Conservation (phyloP, 2,797 vertebrate species). For the Muscicapa striata region DNA sequence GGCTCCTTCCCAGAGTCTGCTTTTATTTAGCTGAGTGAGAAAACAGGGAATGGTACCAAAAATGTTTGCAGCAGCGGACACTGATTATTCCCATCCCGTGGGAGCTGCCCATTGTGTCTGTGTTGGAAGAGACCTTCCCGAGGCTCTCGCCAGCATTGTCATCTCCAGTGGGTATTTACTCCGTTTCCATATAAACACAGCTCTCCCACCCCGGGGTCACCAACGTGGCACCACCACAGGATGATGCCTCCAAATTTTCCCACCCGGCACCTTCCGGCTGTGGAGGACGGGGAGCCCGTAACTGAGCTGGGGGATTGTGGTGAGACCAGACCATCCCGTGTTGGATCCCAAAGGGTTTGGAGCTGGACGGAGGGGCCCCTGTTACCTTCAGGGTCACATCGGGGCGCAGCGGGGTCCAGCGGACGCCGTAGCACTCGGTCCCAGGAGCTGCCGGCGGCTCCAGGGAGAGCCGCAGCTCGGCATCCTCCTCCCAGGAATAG, state of each 20-base stretch:
- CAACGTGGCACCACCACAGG: accelerated
- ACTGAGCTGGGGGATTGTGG: accelerated
- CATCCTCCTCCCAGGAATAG: conserved; percentile 89
- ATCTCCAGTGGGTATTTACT: neutral
- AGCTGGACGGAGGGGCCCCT: accelerated
- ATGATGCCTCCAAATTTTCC: neutral
- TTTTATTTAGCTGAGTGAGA: neutral
- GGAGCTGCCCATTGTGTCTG: neutral
- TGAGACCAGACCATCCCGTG: accelerated
- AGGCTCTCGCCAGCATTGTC: neutral
- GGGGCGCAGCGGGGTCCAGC: conserved; percentile 87
- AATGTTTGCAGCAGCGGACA: neutral
- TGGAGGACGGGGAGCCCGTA: neutral
- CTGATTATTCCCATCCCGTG: neutral
- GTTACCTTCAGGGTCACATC: conserved; percentile 86
- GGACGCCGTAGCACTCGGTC: conserved; percentile 88
- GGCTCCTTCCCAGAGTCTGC: neutral
- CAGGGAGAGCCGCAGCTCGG: conserved; percentile 85
- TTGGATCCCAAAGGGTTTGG: accelerated
- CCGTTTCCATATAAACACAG: neutral
- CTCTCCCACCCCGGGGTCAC: neutral
- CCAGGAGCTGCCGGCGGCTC: conserved; percentile 75
- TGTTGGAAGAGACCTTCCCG: neutral
- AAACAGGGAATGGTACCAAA: neutral
- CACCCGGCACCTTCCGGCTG: neutral